These are phyloP conservation scores for Hypomesus transpacificus DNA, from an alignment of 2,113 vertebrate genomes.

Conservation along the genomic window DNA sequence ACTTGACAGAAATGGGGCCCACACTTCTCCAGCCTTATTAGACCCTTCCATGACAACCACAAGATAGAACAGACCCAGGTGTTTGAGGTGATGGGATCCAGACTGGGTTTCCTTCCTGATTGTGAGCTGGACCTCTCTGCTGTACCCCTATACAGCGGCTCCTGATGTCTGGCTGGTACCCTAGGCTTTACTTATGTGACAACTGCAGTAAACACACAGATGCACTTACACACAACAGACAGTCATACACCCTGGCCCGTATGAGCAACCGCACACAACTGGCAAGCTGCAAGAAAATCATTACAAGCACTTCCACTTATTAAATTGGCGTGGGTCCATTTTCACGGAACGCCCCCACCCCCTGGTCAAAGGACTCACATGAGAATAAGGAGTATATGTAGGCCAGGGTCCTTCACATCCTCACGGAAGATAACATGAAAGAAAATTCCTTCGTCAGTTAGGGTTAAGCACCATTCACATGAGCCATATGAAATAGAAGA, in stretches of 20 bases:
- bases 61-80: too few species aligned
- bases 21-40: too few species aligned
- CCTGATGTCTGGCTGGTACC: conserved; percentile 50
- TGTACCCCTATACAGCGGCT: conserved; percentile 60
- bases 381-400: conserved; percentile 14
- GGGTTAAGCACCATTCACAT: too few species aligned
- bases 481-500: too few species aligned
- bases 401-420: background rate
- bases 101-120: too few species aligned
- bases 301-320: conserved; percentile 54
- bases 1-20: too few species aligned
- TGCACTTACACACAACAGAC: background rate
- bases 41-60: too few species aligned
- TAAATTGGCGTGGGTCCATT: conserved; percentile 40
- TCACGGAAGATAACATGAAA: background rate
- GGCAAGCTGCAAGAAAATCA: conserved; percentile 49
- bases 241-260: background rate
- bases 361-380: conserved; percentile 39
- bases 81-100: too few species aligned
- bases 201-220: conserved; percentile 50
- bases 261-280: conserved; percentile 20
- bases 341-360: conserved; percentile 3
- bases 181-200: conserved; percentile 62
- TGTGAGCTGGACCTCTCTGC: conserved; percentile 29
- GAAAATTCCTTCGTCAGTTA: too few species aligned